These are phyloP conservation scores for Pituophis catenifer DNA, from an alignment of 2,113 vertebrate genomes.

Conservation along the genomic window DNA sequence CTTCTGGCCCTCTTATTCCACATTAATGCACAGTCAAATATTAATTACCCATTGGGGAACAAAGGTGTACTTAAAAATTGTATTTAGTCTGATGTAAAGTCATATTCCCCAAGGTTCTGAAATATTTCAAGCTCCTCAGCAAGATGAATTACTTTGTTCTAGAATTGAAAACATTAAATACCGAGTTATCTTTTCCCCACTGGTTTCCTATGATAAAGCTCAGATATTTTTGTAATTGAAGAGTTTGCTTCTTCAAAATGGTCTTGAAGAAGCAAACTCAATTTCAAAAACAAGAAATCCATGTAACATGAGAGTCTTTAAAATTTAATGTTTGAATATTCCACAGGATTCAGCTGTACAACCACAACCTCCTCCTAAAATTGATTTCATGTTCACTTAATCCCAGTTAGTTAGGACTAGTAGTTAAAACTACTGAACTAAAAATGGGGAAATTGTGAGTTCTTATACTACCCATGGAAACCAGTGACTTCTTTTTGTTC, in stretches of 20 bases:
- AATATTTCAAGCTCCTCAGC: not conserved
- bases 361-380: slow-evolving; percentile 21
- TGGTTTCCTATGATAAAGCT: slow-evolving; percentile 9
- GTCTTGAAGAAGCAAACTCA: not conserved
- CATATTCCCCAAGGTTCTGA: not conserved
- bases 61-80: not conserved
- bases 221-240: slow-evolving; percentile 2
- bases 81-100: not conserved
- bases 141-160: not conserved
- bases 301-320: not conserved
- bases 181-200: not conserved
- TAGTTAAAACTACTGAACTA: not conserved
- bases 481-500: not conserved
- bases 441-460: not conserved
- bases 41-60: not conserved
- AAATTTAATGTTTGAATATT: not conserved
- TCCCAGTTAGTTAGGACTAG: not conserved
- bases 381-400: not conserved
- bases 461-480: not conserved
- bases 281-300: not conserved
- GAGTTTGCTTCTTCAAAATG: not conserved
- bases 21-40: not conserved
- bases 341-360: not conserved
- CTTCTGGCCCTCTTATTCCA: not conserved
- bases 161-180: not conserved